Conservation (phyloP, 2,888 invertebrate genomes). For the Megastigmus dorsalis region DNA sequence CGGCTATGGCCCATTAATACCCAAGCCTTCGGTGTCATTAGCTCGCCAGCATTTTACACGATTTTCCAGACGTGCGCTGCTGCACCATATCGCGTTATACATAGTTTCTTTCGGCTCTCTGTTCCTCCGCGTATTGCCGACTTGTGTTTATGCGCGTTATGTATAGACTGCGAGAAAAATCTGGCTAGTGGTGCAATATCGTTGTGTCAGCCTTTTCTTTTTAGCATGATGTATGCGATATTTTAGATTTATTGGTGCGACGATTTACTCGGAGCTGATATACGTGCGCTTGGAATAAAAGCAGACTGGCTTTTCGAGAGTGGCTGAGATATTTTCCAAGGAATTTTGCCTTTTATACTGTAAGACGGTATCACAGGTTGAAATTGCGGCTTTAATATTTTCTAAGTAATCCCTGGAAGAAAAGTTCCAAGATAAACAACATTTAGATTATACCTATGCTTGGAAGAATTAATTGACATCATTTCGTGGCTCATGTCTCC, state of each 20-base stretch:
- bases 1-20: conserved; percentile 24
- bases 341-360: conserved; percentile 11
- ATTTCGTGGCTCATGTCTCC: no score
- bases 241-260: conserved; percentile 33
- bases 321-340: conserved; percentile 19
- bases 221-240: conserved; percentile 26
- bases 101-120: no score
- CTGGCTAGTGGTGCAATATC: no score
- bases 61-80: conserved; percentile 8
- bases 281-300: conserved; percentile 5
- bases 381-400: no score
- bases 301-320: conserved; percentile 2
- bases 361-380: background rate
- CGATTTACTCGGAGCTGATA: conserved; percentile 5
- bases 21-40: conserved; percentile 25
- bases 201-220: background rate
- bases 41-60: conserved; percentile 7
- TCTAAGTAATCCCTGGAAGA: no score
- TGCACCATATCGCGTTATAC: no score
- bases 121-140: no score
- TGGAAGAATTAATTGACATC: no score
- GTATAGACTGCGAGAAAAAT: no score
- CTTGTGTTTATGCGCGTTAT: no score
- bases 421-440: no score
- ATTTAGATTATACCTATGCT: no score